Percentiles rank a stretch among this genome's conserved stretches.
Evolutionary conservation across 2,888 invertebrate species (phyloP).

Genomic region (Ptycholaimellus sp.): DNA sequence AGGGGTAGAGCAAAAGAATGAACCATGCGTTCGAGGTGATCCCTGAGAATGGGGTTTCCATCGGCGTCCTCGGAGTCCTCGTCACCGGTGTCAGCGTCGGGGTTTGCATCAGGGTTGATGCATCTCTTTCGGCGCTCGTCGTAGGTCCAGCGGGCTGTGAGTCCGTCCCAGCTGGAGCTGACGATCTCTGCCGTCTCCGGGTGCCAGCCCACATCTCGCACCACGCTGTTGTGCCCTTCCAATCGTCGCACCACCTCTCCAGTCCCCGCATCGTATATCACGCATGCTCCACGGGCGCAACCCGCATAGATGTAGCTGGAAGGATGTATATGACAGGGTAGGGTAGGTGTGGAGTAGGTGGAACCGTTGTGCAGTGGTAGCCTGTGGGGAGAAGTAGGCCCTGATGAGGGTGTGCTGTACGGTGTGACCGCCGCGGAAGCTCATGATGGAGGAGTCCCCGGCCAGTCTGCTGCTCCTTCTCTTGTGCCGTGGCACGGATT

Average conservation of each 20-base stretch:
- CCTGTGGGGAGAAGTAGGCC: conserved; percentile 48
- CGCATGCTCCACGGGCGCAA: conserved; percentile 17
- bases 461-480: too few species aligned
- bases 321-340: too few species aligned
- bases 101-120: conserved; percentile 7
- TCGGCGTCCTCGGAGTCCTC: conserved; percentile 12
- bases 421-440: conserved; percentile 54
- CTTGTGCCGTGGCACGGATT: conserved; percentile 53
- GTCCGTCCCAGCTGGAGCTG: conserved; percentile 36
- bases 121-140: conserved; percentile 11
- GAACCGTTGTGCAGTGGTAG: conserved; percentile 54
- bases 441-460: conserved; percentile 61
- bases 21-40: too few species aligned
- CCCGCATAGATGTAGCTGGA: conserved; percentile 29
- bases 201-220: conserved; percentile 62
- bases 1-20: too few species aligned
- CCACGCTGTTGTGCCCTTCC: conserved; percentile 44
- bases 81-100: conserved; percentile 7
- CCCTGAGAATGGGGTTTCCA: too few species aligned
- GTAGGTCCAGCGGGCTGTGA: conserved; percentile 13
- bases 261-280: conserved; percentile 53
- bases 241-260: conserved; percentile 44
- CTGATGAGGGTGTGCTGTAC: conserved; percentile 51
- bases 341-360: too few species aligned
- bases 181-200: conserved; percentile 50